These are phyloP conservation scores for Bolinopsis microptera DNA, from an alignment of 37 sponge, comb jelly and placozoan species.

Conservation along the genomic window DNA sequence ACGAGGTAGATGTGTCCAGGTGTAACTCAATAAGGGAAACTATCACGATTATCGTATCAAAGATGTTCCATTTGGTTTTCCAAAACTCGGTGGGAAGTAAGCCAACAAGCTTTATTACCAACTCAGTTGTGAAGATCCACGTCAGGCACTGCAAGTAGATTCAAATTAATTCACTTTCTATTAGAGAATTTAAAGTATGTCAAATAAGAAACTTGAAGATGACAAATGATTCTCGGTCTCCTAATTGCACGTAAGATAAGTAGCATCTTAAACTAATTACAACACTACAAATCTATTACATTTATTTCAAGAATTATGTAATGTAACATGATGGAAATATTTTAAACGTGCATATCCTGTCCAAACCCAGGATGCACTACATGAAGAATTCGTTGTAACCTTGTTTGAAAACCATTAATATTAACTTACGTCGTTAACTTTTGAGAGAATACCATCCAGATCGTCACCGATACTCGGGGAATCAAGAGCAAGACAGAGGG, in stretches of 20 bases:
- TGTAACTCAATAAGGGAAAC: slow-evolving; percentile 38
- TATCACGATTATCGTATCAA: slow-evolving; percentile 53
- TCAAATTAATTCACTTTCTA: neutral
- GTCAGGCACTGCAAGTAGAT: neutral
- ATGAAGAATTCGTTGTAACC: too few relatives aligned
- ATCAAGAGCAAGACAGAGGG: slow-evolving; percentile 63
- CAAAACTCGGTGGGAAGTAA: slow-evolving; percentile 18
- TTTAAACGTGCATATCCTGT: too few relatives aligned
- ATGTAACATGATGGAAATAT: too few relatives aligned
- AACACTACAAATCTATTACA: too few relatives aligned
- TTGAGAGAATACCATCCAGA: neutral
- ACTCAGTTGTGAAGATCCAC: slow-evolving; percentile 61
- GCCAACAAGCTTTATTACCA: slow-evolving; percentile 60
- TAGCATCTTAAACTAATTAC: too few relatives aligned
- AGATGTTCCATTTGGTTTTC: slow-evolving; percentile 65
- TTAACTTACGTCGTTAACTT: slow-evolving; percentile 52
- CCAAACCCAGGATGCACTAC: too few relatives aligned
- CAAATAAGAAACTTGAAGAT: neutral
- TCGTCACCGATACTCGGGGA: slow-evolving; percentile 2
- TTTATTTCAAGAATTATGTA: too few relatives aligned
- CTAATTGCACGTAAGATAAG: too few relatives aligned
- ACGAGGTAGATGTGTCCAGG: neutral
- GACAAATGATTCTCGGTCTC: neutral
- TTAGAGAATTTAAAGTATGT: neutral
- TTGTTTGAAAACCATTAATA: too few relatives aligned